Percentiles rank a stretch among this genome's conserved stretches.
Conservation (phyloP, 2,113 vertebrate genomes). For the Neolamprologus sp. region DNA sequence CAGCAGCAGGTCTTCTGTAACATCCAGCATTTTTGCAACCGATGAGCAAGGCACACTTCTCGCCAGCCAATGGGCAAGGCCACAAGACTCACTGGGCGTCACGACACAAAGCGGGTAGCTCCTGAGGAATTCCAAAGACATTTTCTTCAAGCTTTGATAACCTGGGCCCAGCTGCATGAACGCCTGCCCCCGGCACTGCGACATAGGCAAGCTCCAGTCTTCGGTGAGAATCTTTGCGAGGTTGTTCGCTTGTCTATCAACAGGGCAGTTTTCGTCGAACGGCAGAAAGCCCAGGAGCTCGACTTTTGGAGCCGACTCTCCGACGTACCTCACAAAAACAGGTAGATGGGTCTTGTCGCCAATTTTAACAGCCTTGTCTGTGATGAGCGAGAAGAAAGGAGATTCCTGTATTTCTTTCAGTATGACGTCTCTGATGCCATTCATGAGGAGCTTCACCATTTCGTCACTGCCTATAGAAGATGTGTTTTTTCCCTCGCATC, state of each 20-base stretch:
- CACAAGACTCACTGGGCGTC: slow-evolving; percentile 87
- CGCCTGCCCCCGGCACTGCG: slow-evolving; percentile 88
- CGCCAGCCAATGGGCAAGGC: slow-evolving; percentile 87
- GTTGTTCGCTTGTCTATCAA: slow-evolving; percentile 75
- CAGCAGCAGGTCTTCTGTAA: slow-evolving; percentile 80
- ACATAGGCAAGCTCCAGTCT: slow-evolving; percentile 91
- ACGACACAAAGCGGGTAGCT: slow-evolving; percentile 84
- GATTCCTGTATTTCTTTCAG: slow-evolving; percentile 86
- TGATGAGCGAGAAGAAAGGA: slow-evolving; percentile 88
- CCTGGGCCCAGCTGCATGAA: slow-evolving; percentile 83
- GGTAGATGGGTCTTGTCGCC: slow-evolving; percentile 80
- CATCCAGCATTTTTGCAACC: slow-evolving; percentile 79
- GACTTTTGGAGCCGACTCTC: slow-evolving; percentile 82
- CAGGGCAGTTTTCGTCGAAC: slow-evolving; percentile 70
- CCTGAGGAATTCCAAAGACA: slow-evolving; percentile 82
- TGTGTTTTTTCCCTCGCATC: slow-evolving; percentile 8
- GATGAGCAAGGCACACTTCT: slow-evolving; percentile 80
- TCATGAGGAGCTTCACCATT: slow-evolving; percentile 80
- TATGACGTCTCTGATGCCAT: slow-evolving; percentile 80
- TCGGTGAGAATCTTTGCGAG: slow-evolving; percentile 82
- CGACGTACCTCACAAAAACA: slow-evolving; percentile 84
- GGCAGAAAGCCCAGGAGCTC: slow-evolving; percentile 89
- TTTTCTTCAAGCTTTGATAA: slow-evolving; percentile 83
- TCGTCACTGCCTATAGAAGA: slow-evolving; percentile 60
- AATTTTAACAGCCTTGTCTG: slow-evolving; percentile 81